phyloP scores from a whole-genome alignment of 35 echinoderm and acorn worm species.

The Lytechinus variegatus region DNA sequence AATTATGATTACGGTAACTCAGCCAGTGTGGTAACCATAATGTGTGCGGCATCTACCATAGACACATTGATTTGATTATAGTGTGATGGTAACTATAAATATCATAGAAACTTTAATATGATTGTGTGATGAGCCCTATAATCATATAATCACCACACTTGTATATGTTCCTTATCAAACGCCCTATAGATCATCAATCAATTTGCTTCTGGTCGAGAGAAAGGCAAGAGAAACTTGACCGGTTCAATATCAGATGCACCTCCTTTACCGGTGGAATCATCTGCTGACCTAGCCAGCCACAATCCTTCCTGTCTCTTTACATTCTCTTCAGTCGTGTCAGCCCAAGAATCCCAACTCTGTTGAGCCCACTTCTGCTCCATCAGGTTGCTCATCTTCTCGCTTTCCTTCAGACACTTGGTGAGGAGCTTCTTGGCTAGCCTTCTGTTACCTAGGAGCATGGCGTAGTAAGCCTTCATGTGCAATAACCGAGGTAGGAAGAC shows the following conservation, averaged over 20 bases:
- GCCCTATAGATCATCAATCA: neutral
- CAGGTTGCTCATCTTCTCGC: constrained; percentile 43
- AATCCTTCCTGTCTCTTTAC: constrained; percentile 49
- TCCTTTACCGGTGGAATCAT: constrained; percentile 30
- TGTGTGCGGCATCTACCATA: too few species aligned
- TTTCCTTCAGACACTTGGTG: constrained; percentile 29
- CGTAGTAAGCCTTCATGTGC: constrained; percentile 62
- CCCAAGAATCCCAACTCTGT: constrained; percentile 66
- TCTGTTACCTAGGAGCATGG: constrained; percentile 33
- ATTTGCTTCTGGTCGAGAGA: constrained; percentile 14
- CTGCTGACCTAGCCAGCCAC: constrained; percentile 59
- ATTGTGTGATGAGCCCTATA: too few species aligned
- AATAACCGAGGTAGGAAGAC: constrained; percentile 57
- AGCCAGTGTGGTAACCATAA: too few species aligned
- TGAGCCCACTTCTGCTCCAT: constrained; percentile 69
- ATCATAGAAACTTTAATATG: too few species aligned
- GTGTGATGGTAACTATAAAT: too few species aligned
- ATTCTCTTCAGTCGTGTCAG: constrained; percentile 31
- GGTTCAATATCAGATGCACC: constrained; percentile 25
- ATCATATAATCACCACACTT: too few species aligned
- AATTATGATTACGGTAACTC: too few species aligned
- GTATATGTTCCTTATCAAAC: too few species aligned
- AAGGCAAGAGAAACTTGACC: constrained; percentile 62
- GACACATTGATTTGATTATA: too few species aligned
- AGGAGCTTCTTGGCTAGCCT: constrained; percentile 25